These are phyloP conservation scores for Calidris pygmaea DNA, from an alignment of 2,113 vertebrate species.

Conservation along the genomic window DNA sequence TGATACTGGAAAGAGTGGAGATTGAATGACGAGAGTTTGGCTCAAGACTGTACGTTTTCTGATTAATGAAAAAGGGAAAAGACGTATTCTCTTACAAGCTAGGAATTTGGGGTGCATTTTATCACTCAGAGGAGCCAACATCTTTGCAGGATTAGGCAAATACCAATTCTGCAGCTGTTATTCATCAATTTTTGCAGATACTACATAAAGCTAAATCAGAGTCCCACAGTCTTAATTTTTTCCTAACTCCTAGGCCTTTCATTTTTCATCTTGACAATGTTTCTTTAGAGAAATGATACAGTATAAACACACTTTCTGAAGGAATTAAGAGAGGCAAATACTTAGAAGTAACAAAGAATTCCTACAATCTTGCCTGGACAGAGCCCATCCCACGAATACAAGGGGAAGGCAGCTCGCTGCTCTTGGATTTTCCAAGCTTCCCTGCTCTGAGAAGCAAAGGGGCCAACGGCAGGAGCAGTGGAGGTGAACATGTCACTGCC, in stretches of 20 bases:
- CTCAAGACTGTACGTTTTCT: neutral
- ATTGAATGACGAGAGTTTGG: neutral
- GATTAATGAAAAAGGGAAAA: slow-evolving; percentile 6
- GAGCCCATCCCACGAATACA: neutral
- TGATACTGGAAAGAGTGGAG: neutral
- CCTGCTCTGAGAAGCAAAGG: neutral
- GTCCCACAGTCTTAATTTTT: neutral
- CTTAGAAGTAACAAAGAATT: neutral
- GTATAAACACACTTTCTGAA: slow-evolving; percentile 38
- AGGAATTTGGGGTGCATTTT: neutral
- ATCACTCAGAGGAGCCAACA: neutral
- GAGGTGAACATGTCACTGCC: neutral
- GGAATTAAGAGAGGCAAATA: slow-evolving; percentile 30
- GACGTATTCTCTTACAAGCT: neutral
- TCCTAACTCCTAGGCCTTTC: neutral
- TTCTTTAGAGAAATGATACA: slow-evolving; percentile 46
- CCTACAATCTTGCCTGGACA: neutral
- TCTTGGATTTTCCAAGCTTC: neutral
- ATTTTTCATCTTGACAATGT: slow-evolving; percentile 55
- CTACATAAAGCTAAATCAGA: slow-evolving; percentile 20
- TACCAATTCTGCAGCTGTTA: slow-evolving; percentile 24
- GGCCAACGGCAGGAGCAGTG: fast-evolving
- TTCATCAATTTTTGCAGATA: slow-evolving; percentile 43
- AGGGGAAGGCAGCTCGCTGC: neutral
- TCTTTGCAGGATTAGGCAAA: slow-evolving; percentile 24